Percentiles rank a stretch among this genome's conserved stretches.
Conservation (phyloP, 1,140 invertebrate species). For the Apis laboriosa region DNA sequence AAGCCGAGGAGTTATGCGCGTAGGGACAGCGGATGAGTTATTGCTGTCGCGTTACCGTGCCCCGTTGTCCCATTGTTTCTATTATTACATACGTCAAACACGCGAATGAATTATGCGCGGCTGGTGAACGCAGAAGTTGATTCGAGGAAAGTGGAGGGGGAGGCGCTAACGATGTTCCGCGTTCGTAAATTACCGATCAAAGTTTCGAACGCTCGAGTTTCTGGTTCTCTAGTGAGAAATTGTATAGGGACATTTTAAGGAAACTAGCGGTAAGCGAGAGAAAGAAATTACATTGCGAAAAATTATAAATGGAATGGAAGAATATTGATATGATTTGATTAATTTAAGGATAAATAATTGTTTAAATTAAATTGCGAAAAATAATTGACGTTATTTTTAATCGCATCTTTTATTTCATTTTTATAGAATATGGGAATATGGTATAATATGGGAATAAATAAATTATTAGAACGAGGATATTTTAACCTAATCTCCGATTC, state of each 20-base stretch:
- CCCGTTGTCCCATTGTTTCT: conserved; percentile 53
- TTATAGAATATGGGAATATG: no score
- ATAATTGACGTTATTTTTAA: no score
- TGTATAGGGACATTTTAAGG: background rate
- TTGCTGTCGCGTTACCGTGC: conserved; percentile 47
- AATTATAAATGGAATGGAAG: no score
- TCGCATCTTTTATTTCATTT: no score
- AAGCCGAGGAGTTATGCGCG: conserved; percentile 38
- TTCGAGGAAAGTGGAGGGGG: conserved; percentile 2
- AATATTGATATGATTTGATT: no score
- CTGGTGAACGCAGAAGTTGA: conserved; percentile 45
- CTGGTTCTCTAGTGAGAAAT: background rate
- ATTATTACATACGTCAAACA: conserved; percentile 55
- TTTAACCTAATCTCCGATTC: no score
- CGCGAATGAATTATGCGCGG: conserved; percentile 49
- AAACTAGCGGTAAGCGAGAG: background rate
- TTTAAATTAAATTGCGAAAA: no score
- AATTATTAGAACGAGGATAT: no score
- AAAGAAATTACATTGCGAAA: no score
- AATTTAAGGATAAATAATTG: no score
- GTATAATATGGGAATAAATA: no score
- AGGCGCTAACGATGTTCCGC: background rate
- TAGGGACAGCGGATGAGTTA: conserved; percentile 34
- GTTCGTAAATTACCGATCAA: conserved; percentile 6
- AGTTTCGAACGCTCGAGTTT: background rate